A percentile compares a stretch with the other conserved stretches of the same genome.
Evolutionary conservation across 2,888 invertebrate genomes (phyloP).

Genomic region (Zeuzera pyrina): DNA sequence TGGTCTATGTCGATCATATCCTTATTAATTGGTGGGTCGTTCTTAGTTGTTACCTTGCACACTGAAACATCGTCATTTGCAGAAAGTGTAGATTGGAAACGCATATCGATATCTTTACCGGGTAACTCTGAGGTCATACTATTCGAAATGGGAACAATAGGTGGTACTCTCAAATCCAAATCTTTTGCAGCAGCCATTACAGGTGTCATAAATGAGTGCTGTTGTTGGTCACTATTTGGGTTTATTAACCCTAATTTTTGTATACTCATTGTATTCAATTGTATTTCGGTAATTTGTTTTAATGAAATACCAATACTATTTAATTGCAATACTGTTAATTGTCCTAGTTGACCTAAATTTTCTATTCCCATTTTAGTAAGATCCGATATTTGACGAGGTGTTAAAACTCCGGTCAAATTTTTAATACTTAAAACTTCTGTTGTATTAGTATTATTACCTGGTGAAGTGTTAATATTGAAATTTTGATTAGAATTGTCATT

Average conservation of each 20-base stretch:
- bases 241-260: slow-evolving; percentile 68
- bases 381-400: slow-evolving; percentile 72
- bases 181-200: slow-evolving; percentile 41
- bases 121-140: slow-evolving; percentile 41
- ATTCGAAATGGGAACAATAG: slow-evolving; percentile 34
- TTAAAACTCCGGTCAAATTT: slow-evolving; percentile 72
- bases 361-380: slow-evolving; percentile 73
- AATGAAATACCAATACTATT: slow-evolving; percentile 74
- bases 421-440: slow-evolving; percentile 67
- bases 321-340: slow-evolving; percentile 74
- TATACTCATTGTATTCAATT: slow-evolving; percentile 74
- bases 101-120: slow-evolving; percentile 66
- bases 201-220: slow-evolving; percentile 30
- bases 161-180: slow-evolving; percentile 62
- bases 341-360: slow-evolving; percentile 74
- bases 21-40: slow-evolving; percentile 36
- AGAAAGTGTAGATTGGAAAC: slow-evolving; percentile 40
- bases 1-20: slow-evolving; percentile 69
- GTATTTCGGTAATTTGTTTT: slow-evolving; percentile 75
- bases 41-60: slow-evolving; percentile 23
- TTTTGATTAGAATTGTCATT: slow-evolving; percentile 49
- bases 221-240: slow-evolving; percentile 33
- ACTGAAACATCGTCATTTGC: slow-evolving; percentile 26
- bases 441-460: slow-evolving; percentile 33
- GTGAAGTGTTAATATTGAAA: slow-evolving; percentile 34